Evolutionary conservation across 2,797 vertebrate species (phyloP).

Genomic region (Siniperca undulata): DNA sequence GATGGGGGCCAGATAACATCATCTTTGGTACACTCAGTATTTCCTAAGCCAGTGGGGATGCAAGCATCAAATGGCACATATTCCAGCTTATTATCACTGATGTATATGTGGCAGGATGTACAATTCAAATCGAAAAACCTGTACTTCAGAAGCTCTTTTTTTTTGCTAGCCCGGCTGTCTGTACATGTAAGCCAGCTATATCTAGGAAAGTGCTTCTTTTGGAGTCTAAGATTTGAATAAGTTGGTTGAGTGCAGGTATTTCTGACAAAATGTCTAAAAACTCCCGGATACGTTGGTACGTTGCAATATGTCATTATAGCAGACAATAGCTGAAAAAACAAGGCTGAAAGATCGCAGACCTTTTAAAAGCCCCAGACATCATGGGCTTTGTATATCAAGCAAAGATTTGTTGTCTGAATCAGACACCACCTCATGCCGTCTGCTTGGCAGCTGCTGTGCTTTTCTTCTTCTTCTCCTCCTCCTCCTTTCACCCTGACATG

Average conservation of each 20-base stretch:
- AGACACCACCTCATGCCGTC: constrained; percentile 54
- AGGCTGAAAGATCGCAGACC: constrained; percentile 51
- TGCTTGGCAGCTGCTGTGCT: constrained; percentile 62
- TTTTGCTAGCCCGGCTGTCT: constrained; percentile 7
- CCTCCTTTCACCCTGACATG: constrained; percentile 53
- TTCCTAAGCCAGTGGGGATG: constrained; percentile 51
- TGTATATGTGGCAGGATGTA: constrained; percentile 42
- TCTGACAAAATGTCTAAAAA: constrained; percentile 26
- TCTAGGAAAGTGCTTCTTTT: not conserved
- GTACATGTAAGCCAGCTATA: constrained; percentile 1
- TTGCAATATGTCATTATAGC: constrained; percentile 41
- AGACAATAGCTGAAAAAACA: constrained; percentile 41
- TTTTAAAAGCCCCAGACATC: constrained; percentile 51
- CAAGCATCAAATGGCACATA: constrained; percentile 56
- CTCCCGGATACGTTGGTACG: constrained; percentile 42
- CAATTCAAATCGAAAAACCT: constrained; percentile 31
- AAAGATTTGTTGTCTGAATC: constrained; percentile 65
- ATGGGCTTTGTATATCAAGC: constrained; percentile 53
- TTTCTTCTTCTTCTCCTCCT: constrained; percentile 54
- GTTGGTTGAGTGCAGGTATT: constrained; percentile 24
- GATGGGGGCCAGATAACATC: constrained; percentile 56
- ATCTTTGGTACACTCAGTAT: constrained; percentile 54
- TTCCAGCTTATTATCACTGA: constrained; percentile 56
- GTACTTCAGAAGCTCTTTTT: constrained; percentile 10
- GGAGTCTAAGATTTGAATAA: constrained; percentile 22